Percentiles rank a stretch among this genome's conserved stretches.
These are phyloP conservation scores for Proterorhinus semilunaris DNA, from an alignment of 2,113 vertebrate species.

Conservation along the genomic window DNA sequence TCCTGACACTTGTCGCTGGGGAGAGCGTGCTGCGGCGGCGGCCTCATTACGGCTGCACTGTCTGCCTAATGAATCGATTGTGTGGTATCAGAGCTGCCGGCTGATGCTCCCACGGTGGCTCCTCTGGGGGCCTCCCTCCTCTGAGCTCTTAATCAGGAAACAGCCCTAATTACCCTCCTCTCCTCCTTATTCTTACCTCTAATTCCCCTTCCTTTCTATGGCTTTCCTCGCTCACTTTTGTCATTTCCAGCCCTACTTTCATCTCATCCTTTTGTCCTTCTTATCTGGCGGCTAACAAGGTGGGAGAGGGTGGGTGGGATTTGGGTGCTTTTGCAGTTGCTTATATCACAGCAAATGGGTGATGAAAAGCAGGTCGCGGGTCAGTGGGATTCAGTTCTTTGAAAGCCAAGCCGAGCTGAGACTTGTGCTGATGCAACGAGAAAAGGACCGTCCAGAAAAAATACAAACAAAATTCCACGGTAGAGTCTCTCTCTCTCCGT, in stretches of 20 bases:
- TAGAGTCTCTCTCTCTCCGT: slow-evolving; percentile 10
- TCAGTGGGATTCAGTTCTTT: slow-evolving; percentile 35
- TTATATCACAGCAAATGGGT: slow-evolving; percentile 50
- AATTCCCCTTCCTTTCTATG: slow-evolving; percentile 29
- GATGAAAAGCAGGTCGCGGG: slow-evolving; percentile 15
- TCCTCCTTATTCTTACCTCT: slow-evolving; percentile 41
- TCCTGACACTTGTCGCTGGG: slow-evolving; percentile 64
- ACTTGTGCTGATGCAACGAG: slow-evolving; percentile 54
- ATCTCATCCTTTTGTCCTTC: slow-evolving; percentile 62
- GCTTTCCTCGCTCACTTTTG: slow-evolving; percentile 27
- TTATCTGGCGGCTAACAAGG: slow-evolving; percentile 49
- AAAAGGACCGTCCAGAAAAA: slow-evolving; percentile 34
- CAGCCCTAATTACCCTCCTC: slow-evolving; percentile 72
- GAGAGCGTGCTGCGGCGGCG: slow-evolving; percentile 52
- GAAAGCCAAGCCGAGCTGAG: slow-evolving; percentile 24
- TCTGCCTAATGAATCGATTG: slow-evolving; percentile 79
- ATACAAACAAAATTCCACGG: slow-evolving; percentile 3
- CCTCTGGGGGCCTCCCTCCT: slow-evolving; percentile 69
- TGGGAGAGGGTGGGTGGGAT: slow-evolving; percentile 22
- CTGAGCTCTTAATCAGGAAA: slow-evolving; percentile 79
- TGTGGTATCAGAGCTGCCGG: slow-evolving; percentile 75
- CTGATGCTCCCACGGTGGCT: slow-evolving; percentile 69
- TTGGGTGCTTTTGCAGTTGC: slow-evolving; percentile 45
- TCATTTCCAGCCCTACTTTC: slow-evolving; percentile 58
- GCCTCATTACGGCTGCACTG: slow-evolving; percentile 73